phyloP scores from a whole-genome alignment of 1,140 invertebrate genomes.

The Panulirus ornatus region DNA sequence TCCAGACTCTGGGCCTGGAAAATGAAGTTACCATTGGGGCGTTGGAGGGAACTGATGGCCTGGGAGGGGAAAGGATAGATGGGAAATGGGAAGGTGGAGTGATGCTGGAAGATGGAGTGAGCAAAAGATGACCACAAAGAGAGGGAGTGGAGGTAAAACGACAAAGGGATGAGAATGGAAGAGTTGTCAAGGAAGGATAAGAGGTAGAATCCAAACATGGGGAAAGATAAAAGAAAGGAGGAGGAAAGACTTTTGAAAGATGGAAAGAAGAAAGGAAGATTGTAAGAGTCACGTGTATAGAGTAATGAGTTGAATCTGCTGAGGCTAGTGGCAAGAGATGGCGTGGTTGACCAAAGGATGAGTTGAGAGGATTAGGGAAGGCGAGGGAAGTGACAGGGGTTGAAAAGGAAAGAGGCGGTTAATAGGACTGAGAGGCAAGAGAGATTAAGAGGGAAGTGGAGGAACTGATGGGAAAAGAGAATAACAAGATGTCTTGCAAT shows the following conservation, averaged over 20 bases:
- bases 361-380: background rate
- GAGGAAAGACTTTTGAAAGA: background rate
- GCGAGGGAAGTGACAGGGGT: background rate
- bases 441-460: background rate
- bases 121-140: background rate
- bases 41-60: background rate
- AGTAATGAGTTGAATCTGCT: no score
- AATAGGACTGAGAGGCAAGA: background rate
- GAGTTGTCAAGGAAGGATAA: background rate
- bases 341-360: no score
- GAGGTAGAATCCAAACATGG: background rate
- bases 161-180: background rate
- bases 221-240: background rate
- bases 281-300: no score
- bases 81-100: background rate
- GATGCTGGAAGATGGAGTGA: background rate
- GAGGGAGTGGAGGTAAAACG: background rate
- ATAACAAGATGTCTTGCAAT: background rate
- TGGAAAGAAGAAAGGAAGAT: background rate
- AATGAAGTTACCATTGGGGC: slow-evolving; percentile 30
- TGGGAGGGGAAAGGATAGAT: background rate
- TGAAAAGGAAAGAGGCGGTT: background rate
- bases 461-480: background rate
- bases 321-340: no score
- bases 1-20: slow-evolving; percentile 6